phyloP scores from a whole-genome alignment of 2,888 invertebrate genomes.

The Exephanes ischioxanthus region DNA sequence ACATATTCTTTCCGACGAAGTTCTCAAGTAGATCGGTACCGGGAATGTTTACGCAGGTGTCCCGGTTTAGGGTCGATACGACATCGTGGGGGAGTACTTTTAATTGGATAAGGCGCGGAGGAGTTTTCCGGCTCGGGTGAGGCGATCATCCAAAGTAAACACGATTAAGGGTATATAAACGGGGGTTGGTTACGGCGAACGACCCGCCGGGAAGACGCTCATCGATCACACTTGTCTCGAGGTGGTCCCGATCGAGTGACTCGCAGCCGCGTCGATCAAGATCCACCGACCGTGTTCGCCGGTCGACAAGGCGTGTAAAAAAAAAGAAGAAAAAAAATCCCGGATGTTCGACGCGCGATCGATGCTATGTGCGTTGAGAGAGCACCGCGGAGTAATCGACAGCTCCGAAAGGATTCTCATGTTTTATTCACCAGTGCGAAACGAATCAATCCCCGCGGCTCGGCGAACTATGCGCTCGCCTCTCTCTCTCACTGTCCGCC shows the following conservation, averaged over 20 bases:
- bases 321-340: too few relatives aligned
- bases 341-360: neutral
- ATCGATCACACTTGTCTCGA: constrained; percentile 53
- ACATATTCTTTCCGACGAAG: neutral
- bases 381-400: constrained; percentile 38
- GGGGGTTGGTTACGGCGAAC: constrained; percentile 28
- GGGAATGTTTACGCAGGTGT: constrained; percentile 15
- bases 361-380: neutral
- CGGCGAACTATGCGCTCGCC: neutral
- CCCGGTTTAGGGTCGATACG: neutral
- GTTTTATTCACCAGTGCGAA: constrained; percentile 63
- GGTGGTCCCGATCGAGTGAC: constrained; percentile 20
- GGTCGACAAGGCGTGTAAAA: neutral
- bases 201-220: constrained; percentile 24
- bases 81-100: constrained; percentile 21
- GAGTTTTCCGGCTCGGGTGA: constrained; percentile 47
- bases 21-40: neutral
- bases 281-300: neutral
- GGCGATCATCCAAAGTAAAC: constrained; percentile 55
- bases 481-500: neutral
- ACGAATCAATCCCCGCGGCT: constrained; percentile 53
- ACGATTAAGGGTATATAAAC: constrained; percentile 60
- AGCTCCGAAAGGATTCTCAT: constrained; percentile 53
- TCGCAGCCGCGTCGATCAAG: neutral
- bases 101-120: constrained; percentile 57